These are phyloP conservation scores for Hipposideros armiger DNA, from an alignment of 2,113 vertebrate genomes.

Conservation along the genomic window DNA sequence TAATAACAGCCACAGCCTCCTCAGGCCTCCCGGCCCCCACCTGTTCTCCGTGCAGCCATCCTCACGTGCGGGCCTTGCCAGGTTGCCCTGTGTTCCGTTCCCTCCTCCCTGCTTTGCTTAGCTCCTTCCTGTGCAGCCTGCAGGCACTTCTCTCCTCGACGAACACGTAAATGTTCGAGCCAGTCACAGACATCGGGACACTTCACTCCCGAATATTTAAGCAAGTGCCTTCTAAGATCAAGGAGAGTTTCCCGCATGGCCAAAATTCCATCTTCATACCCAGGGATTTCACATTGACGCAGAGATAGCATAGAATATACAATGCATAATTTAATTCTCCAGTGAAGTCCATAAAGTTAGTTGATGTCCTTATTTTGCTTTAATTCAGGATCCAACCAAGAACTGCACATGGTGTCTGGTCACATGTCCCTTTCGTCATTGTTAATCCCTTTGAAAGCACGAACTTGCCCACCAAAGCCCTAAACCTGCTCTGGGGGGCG, in stretches of 20 bases:
- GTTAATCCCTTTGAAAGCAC: accelerated
- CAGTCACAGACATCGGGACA: background rate
- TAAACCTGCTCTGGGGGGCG: accelerated
- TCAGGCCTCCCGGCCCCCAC: background rate
- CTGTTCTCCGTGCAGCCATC: accelerated
- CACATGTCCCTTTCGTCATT: accelerated
- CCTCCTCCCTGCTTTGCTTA: no score
- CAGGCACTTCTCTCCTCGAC: accelerated
- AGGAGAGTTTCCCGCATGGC: background rate
- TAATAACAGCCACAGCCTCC: accelerated
- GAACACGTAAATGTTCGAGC: no score
- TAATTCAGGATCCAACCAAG: background rate
- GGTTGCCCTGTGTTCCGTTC: background rate
- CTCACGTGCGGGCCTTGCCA: background rate
- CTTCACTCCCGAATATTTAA: background rate
- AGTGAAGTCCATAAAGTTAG: no score
- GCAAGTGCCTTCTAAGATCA: background rate
- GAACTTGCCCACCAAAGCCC: background rate
- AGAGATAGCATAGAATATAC: accelerated
- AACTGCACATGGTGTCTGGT: accelerated
- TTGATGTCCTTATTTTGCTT: background rate
- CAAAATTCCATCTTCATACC: background rate
- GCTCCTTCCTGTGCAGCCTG: background rate
- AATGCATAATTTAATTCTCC: background rate
- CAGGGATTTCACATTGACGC: background rate